A percentile compares a stretch with the other conserved stretches of the same genome.
Conservation (phyloP, 2,888 invertebrate genomes). For the Nephrocerus scutellatus region DNA sequence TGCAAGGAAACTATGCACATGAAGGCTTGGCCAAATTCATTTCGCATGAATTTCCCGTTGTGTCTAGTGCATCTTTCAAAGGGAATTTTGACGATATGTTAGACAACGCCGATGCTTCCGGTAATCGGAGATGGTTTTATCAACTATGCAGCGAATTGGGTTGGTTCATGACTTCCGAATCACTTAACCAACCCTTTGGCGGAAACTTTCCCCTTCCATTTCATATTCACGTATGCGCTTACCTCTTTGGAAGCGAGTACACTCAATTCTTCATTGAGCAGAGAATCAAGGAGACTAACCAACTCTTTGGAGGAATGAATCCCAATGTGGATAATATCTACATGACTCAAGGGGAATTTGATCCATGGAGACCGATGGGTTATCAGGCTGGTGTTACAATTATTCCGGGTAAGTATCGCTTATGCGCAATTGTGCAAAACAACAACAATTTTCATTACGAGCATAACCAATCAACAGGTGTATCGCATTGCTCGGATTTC, state of each 20-base stretch:
- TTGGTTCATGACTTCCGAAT: slow-evolving; percentile 69
- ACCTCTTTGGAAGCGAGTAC: slow-evolving; percentile 32
- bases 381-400: slow-evolving; percentile 34
- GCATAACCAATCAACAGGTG: too few species aligned
- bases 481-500: too few species aligned
- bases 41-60: too few species aligned
- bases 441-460: too few species aligned
- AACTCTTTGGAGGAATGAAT: slow-evolving; percentile 48
- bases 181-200: slow-evolving; percentile 53
- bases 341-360: slow-evolving; percentile 51
- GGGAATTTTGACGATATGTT: too few species aligned
- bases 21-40: too few species aligned
- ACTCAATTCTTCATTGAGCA: slow-evolving; percentile 25
- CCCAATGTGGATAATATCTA: slow-evolving; percentile 50
- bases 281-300: slow-evolving; percentile 45
- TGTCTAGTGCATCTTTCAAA: too few species aligned
- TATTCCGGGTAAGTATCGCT: slow-evolving; percentile 29
- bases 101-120: too few species aligned
- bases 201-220: slow-evolving; percentile 35
- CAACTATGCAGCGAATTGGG: slow-evolving; percentile 85
- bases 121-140: slow-evolving; percentile 71
- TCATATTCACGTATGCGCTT: slow-evolving; percentile 34
- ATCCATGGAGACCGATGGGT: slow-evolving; percentile 54
- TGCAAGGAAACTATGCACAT: too few species aligned
- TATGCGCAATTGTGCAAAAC: too few species aligned